phyloP scores from a whole-genome alignment of 2,113 vertebrate genomes.

The Cavia aperea region DNA sequence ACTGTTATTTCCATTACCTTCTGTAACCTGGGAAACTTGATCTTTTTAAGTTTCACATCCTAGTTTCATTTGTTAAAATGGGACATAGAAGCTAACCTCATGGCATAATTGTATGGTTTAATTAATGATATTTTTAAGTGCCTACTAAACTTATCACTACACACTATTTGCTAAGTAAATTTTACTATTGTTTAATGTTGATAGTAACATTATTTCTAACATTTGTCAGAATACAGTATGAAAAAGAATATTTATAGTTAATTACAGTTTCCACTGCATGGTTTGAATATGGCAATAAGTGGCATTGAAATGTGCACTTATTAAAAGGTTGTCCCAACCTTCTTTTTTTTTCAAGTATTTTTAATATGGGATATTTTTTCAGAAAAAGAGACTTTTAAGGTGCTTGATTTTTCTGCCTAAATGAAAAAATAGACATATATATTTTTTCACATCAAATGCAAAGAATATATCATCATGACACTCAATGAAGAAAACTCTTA shows the following conservation, averaged over 20 bases:
- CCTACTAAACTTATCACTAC: neutral
- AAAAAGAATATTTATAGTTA: slow-evolving; percentile 13
- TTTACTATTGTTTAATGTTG: neutral
- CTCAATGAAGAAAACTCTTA: slow-evolving; percentile 21
- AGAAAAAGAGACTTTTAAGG: slow-evolving; percentile 42
- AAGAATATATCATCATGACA: slow-evolving; percentile 49
- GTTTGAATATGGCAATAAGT: neutral
- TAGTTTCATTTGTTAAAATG: neutral
- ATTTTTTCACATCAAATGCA: slow-evolving; percentile 54
- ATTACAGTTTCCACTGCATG: neutral
- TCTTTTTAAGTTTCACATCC: neutral
- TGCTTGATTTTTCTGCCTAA: slow-evolving; percentile 52
- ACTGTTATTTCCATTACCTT: neutral
- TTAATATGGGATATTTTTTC: slow-evolving; percentile 20
- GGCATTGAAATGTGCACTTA: neutral
- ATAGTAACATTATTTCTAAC: neutral
- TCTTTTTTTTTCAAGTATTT: neutral
- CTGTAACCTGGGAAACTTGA: neutral
- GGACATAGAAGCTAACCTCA: neutral
- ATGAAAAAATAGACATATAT: slow-evolving; percentile 42
- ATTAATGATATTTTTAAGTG: neutral
- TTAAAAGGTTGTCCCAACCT: neutral
- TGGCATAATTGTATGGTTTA: neutral
- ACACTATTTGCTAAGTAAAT: slow-evolving; percentile 1
- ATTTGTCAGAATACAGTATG: neutral